Evolutionary conservation across 2,113 vertebrate species (phyloP).

Genomic region (Chauna torquata): DNA sequence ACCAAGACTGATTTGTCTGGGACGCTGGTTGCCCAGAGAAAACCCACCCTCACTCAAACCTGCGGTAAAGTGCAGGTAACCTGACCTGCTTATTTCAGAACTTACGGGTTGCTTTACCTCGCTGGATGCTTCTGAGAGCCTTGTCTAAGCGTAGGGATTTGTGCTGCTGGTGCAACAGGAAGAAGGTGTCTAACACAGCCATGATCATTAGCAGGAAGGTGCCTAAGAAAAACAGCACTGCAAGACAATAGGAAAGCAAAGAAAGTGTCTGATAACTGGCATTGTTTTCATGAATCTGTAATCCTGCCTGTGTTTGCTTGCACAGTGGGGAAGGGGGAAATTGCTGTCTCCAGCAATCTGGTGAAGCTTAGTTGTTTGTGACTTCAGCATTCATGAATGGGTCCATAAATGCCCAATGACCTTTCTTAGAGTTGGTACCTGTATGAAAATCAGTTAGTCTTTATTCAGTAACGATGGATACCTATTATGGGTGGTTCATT

Average conservation of each 20-base stretch:
- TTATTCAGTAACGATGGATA: background rate
- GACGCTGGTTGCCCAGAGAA: background rate
- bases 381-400: fast-evolving
- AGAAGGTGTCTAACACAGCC: slow-evolving; percentile 76
- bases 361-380: background rate
- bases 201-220: slow-evolving; percentile 77
- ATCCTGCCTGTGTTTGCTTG: background rate
- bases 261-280: background rate
- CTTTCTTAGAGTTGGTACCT: background rate
- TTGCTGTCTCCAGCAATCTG: background rate
- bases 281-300: fast-evolving
- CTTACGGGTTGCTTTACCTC: background rate
- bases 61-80: background rate
- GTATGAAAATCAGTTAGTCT: background rate
- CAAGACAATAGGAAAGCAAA: background rate
- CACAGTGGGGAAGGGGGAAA: background rate
- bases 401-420: background rate
- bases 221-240: slow-evolving; percentile 72
- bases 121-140: background rate
- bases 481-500: slow-evolving; percentile 74
- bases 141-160: background rate
- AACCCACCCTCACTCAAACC: background rate
- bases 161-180: slow-evolving; percentile 65
- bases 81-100: fast-evolving
- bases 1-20: fast-evolving